Base-by-base conservation (phyloP, 2,888 invertebrate species). In the Ophraella communa region DNA sequence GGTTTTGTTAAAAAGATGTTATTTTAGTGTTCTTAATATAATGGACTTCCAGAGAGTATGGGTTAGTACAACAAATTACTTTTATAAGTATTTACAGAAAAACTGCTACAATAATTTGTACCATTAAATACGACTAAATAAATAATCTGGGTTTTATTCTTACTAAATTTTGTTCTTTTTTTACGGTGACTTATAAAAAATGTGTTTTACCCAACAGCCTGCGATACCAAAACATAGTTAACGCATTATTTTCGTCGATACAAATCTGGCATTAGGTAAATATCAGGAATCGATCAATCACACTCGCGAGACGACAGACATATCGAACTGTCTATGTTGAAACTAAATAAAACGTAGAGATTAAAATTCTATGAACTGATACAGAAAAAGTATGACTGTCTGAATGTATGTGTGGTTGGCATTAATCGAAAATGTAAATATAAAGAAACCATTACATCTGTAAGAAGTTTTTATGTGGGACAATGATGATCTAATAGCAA, bases 261-360 rank as follows among this genome's bases (percentile, higher is more conserved):
- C 14, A 54, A 54, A 54, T 54, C 54, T 54, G 54, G 54, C 24
- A 14, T 39, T 24, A 42, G 35, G 54, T 54, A 66, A 59, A 66
- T 66, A 66, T 47, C 35, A 42, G 45, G 44, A 62, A 65, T 65
- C 68, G 57, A 68, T 68, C 68, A 69, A 69, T 69, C 68, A 69
- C 45, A 65, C 58, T 66, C 60, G 52, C 57, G 58, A n/a, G n/a
- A n/a, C n/a, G n/a, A n/a, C n/a, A 67, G 65, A 66, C 62, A 66
- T 60, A 65, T 68, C 68, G 64, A 68, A 66, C 57, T n/a, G n/a
- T 55, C 66, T 35, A 64, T 66, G 68, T 62, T 62, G 66, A 66
- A 69, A 60, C 53, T 66, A 69, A 69, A 69, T 60, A 68, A 52
- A 67, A 64, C 44, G 30, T 45, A 52, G 56, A 65, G 59, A 63